phyloP scores from a whole-genome alignment of 1,140 invertebrate species.

The Lordiphosa stackelbergi region DNA sequence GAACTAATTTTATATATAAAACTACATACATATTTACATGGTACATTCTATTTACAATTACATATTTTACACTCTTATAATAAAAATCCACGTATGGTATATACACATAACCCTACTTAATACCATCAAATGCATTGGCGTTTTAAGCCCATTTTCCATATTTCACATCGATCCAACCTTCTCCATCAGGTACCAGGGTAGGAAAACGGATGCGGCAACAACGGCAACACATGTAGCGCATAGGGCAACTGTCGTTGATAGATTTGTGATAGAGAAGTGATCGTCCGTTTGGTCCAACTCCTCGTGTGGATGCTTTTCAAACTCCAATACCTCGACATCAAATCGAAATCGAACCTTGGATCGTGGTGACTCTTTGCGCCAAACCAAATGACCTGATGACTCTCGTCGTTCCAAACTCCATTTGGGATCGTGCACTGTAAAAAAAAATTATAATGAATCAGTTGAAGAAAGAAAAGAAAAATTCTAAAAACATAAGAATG shows the following conservation, averaged over 20 bases:
- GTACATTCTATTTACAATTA: conserved; percentile 55
- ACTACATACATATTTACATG: conserved; percentile 40
- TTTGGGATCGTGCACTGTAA: conserved; percentile 76
- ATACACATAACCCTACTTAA: conserved; percentile 60
- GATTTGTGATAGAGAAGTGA: conserved; percentile 51
- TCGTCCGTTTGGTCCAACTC: conserved; percentile 59
- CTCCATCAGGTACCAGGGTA: conserved; percentile 78
- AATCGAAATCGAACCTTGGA: conserved; percentile 78
- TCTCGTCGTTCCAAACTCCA: conserved; percentile 78
- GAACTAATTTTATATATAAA: no score
- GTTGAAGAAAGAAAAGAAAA: no score
- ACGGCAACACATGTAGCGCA: conserved; percentile 78
- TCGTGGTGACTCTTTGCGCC: conserved; percentile 78
- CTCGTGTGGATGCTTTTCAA: conserved; percentile 76
- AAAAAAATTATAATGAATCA: neutral
- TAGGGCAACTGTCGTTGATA: conserved; percentile 59
- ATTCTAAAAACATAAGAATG: no score
- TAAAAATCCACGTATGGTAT: conserved; percentile 48
- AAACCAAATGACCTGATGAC: conserved; percentile 77
- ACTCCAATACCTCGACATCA: conserved; percentile 79
- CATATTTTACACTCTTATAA: conserved; percentile 6
- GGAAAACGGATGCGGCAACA: conserved; percentile 77
- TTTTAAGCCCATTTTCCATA: neutral
- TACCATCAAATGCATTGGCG: conserved; percentile 35
- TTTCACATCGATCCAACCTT: conserved; percentile 49